Conservation (phyloP, 2,888 invertebrate genomes). For the Campaea margaritaria region DNA sequence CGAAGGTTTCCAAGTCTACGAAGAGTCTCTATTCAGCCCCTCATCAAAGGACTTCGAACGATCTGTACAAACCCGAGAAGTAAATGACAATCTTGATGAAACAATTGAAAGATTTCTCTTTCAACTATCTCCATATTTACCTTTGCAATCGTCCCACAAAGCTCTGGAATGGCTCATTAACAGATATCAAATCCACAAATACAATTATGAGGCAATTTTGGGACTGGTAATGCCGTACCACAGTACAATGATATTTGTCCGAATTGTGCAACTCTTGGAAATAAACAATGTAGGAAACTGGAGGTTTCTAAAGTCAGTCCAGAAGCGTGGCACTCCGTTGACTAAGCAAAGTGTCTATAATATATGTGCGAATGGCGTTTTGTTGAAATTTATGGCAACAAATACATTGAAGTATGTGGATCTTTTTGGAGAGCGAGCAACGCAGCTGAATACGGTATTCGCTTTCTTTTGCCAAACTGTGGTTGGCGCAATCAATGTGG, state of each 20-base stretch:
- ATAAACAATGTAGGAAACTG: slow-evolving; percentile 86
- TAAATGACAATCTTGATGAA: slow-evolving; percentile 91
- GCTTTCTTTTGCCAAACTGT: slow-evolving; percentile 92
- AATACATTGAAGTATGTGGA: slow-evolving; percentile 78
- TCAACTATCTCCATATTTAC: slow-evolving; percentile 94
- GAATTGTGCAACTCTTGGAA: slow-evolving; percentile 91
- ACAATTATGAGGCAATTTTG: slow-evolving; percentile 93
- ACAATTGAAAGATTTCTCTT: slow-evolving; percentile 92
- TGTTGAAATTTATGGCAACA: slow-evolving; percentile 66
- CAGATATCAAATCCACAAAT: slow-evolving; percentile 94
- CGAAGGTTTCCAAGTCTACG: slow-evolving; percentile 89
- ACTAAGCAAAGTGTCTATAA: slow-evolving; percentile 90
- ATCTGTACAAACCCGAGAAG: slow-evolving; percentile 89
- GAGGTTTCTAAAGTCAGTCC: slow-evolving; percentile 54
- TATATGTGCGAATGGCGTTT: slow-evolving; percentile 85
- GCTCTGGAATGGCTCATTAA: slow-evolving; percentile 98
- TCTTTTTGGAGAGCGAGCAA: slow-evolving; percentile 84
- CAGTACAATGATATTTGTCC: slow-evolving; percentile 94
- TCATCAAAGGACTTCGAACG: slow-evolving; percentile 92
- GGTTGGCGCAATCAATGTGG: slow-evolving; percentile 88
- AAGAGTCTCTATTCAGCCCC: slow-evolving; percentile 90
- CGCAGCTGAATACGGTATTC: slow-evolving; percentile 88
- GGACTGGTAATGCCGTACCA: slow-evolving; percentile 95
- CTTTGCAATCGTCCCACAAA: slow-evolving; percentile 93
- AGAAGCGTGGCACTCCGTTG: slow-evolving; percentile 87